Evolutionary conservation across 2,888 invertebrate genomes (phyloP), one percentile per base, ranked within the genome.

Genomic region (Megaustenia siamemsis): DNA sequence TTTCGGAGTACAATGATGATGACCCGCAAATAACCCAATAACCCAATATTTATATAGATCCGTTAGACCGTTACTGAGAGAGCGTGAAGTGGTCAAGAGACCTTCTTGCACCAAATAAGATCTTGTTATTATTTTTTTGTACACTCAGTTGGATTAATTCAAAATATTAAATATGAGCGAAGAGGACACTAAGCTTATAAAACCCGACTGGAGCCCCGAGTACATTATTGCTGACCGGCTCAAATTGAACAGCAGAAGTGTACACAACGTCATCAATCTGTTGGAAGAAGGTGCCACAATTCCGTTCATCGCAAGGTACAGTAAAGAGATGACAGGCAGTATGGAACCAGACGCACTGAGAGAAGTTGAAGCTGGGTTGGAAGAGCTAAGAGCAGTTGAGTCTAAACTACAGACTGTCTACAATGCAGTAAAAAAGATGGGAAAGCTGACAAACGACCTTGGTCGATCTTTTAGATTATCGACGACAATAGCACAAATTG

Each of bases 301-400:
- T 89, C 98, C 98, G 24, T 98, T 98, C 93, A 97, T 98, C 90
- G 97, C 97, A 38, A 95, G 98, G 86, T 98, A 98, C 92, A 95
- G 98, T 63, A 96, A 96, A 91, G 96, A 96, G 90, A 94, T 96
- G 90, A 97, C 97, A 1, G 95, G 96, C 75, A 95, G 96, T 88
- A 95, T 98, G 94, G 95, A 96, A 83, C 96, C 97, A 0, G 97
- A 97, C 90, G 95, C 95, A 93, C 94, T 98, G 69, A 95, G 97
- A 90, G 96, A 96, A 77, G 94, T 97, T 63, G 96, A 96, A 93
- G 96, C 96, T 85, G 95, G 95, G 40, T 96, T 96, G 88, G 96
- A 96, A 86, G 96, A 96, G 89, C 95, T 97, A 49, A 94, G 94
- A 81, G 94, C 94, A 75, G 94, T 97, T 53, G 96, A 96, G 91